Evolutionary conservation across 2,888 invertebrate species (phyloP).

Genomic region (Lepeophtheirus nordmannii): DNA sequence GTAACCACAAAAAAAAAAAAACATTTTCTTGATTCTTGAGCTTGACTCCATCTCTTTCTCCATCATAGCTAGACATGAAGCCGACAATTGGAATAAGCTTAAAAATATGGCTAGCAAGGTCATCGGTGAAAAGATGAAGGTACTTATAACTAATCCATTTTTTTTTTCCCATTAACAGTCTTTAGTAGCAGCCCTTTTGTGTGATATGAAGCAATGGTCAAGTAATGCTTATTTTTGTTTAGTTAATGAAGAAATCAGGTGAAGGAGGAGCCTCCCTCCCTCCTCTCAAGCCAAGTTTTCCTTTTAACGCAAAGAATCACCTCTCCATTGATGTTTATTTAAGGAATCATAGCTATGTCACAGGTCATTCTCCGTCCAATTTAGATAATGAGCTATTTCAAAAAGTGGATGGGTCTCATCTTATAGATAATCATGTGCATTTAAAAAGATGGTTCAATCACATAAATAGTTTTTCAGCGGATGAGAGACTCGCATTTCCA

Average conservation of each 20-base stretch:
- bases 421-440: conserved; percentile 18
- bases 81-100: conserved; percentile 83
- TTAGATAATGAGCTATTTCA: neutral
- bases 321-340: neutral
- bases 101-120: conserved; percentile 93
- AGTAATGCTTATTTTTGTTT: neutral
- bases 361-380: neutral
- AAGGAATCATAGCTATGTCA: neutral
- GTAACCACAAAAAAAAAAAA: conserved; percentile 28
- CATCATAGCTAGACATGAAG: conserved; percentile 56
- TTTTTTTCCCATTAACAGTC: too few species aligned
- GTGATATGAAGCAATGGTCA: neutral
- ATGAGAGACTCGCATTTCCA: conserved; percentile 6
- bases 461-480: conserved; percentile 26
- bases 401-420: neutral
- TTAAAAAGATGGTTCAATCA: conserved; percentile 28
- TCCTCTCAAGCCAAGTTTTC: neutral
- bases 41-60: neutral
- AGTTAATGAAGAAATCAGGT: neutral
- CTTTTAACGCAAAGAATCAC: neutral
- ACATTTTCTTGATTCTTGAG: too few species aligned
- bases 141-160: conserved; percentile 28
- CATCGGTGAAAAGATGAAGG: conserved; percentile 93
- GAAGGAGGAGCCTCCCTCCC: neutral
- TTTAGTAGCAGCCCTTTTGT: neutral